Evolutionary conservation across 2,888 invertebrate genomes (phyloP), one percentile per base, ranked within the genome.

Genomic region (Crematogaster levior): DNA sequence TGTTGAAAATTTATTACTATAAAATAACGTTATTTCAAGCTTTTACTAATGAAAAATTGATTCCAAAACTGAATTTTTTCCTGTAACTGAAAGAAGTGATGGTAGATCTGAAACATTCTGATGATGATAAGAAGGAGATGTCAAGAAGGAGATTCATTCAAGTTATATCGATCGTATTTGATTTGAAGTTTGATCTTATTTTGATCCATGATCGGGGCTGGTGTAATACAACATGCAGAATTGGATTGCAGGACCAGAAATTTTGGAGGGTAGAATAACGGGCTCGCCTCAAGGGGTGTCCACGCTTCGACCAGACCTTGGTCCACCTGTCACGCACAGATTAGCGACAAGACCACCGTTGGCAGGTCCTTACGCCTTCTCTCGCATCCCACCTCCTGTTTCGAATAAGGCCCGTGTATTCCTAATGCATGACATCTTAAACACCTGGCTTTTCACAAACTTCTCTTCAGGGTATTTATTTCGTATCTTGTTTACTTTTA

Each of bases 281-380:
- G 92, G 93, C 88, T 92, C 93, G 87, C 88, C 92, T 90, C 91
- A 92, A 81, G 93, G 92, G 83, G 90, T 84, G 79, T 93, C 94
- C 81, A 94, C 94, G 83, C 90, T 94, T 87, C 90, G 92, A 90
- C 95, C 95, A 84, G 95, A 95, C 92, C 94, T 95, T 88, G 95
- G 96, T 88, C 95, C 95, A 70, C 94, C 95, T 70, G 94, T 95
- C 90, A 94, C 92, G 89, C 94, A 94, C 92, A 94, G 93, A 92
- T 90, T 94, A 84, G 95, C 93, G 86, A 94, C 95, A 84, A 95
- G 98, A 87, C 97, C 98, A 18, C 98, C 98, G 18, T 95, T 97
- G 90, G 98, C 98, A 24, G 98, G 98, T 40, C 98, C 98, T 43
- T 98, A 98, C 94, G 98, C 98, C 81, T 98, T 98, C 95, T 98